These are phyloP conservation scores for Rambutsinella grinnellia DNA, from an alignment of 2,888 invertebrate genomes.

Conservation along the genomic window DNA sequence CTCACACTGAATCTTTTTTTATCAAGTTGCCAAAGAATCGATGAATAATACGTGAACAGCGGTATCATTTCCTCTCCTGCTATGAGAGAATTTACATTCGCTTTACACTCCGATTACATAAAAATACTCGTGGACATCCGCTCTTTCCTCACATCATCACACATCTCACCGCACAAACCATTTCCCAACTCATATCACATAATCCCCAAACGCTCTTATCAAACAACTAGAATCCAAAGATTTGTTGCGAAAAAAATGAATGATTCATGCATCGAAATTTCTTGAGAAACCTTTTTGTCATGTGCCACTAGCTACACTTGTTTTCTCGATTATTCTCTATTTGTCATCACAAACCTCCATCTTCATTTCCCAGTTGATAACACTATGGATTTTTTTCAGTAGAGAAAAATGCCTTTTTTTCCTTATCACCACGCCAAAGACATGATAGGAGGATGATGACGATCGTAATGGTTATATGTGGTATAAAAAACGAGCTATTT, in stretches of 20 bases:
- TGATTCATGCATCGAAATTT: no score
- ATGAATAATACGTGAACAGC: no score
- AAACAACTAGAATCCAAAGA: no score
- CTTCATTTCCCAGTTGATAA: not conserved
- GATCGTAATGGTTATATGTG: not conserved
- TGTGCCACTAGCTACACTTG: no score
- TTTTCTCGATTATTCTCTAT: no score
- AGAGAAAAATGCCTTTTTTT: not conserved
- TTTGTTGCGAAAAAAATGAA: no score
- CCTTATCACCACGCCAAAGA: not conserved
- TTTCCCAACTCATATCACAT: slow-evolving; percentile 43
- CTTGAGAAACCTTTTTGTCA: no score
- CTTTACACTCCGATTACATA: no score
- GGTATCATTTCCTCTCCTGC: not conserved
- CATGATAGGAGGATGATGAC: not conserved
- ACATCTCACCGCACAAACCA: slow-evolving; percentile 17
- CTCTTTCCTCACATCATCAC: slow-evolving; percentile 20
- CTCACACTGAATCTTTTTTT: no score
- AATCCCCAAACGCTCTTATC: no score
- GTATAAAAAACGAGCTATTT: not conserved
- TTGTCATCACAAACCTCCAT: no score
- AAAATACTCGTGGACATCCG: slow-evolving; percentile 26
- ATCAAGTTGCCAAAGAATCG: not conserved
- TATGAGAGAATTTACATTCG: slow-evolving; percentile 5
- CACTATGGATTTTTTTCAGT: not conserved